Evolutionary conservation across 2,797 vertebrate species (phyloP).

Genomic region (Delichon dasypus): DNA sequence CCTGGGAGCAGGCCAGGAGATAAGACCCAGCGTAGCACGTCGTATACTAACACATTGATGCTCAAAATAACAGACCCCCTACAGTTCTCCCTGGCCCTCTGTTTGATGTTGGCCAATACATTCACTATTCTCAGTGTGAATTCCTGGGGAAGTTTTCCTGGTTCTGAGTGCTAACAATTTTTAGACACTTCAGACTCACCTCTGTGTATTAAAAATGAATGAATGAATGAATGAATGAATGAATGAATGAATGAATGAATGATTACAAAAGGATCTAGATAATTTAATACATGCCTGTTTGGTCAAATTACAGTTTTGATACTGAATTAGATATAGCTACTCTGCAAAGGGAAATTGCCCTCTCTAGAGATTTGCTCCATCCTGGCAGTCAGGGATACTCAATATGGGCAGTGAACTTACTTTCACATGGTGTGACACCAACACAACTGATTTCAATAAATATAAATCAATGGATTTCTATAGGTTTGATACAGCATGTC

Average conservation of each 20-base stretch:
- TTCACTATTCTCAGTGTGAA: not conserved
- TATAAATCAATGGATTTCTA: not conserved
- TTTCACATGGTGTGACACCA: not conserved
- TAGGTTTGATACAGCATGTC: not conserved
- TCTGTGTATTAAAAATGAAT: not conserved
- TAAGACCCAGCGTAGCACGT: not conserved
- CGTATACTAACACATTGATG: not conserved
- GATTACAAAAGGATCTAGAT: not conserved
- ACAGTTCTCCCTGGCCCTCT: not conserved
- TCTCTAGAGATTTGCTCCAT: not conserved
- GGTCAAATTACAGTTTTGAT: not conserved
- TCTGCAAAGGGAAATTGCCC: not conserved
- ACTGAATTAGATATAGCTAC: not conserved
- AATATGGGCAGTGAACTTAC: not conserved
- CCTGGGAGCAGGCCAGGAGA: conserved; percentile 18
- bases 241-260: not conserved
- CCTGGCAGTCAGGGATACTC: not conserved
- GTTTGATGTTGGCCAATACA: not conserved
- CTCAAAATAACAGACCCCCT: not conserved
- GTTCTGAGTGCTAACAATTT: not conserved
- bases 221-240: too few species aligned
- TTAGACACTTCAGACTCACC: not conserved
- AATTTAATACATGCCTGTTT: not conserved
- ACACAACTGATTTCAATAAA: not conserved
- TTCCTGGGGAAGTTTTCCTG: not conserved